A percentile compares a stretch with the other conserved stretches of the same genome.
Conservation (phyloP, 2,888 invertebrate genomes). For the Coleophora flavipennella region DNA sequence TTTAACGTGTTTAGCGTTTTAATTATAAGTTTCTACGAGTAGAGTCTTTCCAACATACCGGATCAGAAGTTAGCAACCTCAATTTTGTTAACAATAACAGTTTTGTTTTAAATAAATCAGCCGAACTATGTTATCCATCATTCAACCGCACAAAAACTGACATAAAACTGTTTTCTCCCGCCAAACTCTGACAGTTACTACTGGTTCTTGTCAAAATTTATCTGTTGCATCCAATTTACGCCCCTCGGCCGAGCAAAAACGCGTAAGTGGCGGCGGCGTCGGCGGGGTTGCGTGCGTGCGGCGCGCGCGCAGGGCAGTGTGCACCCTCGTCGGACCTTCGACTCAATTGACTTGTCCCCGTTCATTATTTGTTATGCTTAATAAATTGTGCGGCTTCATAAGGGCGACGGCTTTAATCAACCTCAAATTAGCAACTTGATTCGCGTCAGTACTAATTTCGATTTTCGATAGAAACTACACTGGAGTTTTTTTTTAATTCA, state of each 20-base stretch:
- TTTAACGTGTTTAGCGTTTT: no score
- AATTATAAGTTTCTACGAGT: no score
- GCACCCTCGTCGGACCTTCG: slow-evolving; percentile 28
- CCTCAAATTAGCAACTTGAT: no score
- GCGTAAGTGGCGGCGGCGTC: slow-evolving; percentile 43
- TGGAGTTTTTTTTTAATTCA: no score
- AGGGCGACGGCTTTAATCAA: no score
- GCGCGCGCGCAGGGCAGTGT: slow-evolving; percentile 8
- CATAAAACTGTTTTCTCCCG: slow-evolving; percentile 51
- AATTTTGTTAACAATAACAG: no score
- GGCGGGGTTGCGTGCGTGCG: slow-evolving; percentile 24
- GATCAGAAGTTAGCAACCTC: no score
- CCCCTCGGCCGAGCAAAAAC: slow-evolving; percentile 47
- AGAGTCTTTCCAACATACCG: no score
- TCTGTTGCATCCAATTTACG: slow-evolving; percentile 60
- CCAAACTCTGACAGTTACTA: slow-evolving; percentile 52
- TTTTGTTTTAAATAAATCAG: no score
- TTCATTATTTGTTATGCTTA: slow-evolving; percentile 42
- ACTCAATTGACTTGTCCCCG: slow-evolving; percentile 63
- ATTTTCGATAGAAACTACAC: no score
- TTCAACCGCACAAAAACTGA: slow-evolving; percentile 40
- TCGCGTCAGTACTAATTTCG: no score
- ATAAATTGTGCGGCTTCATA: slow-evolving; percentile 17
- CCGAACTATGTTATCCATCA: slow-evolving; percentile 40
- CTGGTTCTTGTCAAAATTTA: slow-evolving; percentile 69